phyloP scores from a whole-genome alignment of 2,797 vertebrate genomes.

The Otolemur crassicaudatus region DNA sequence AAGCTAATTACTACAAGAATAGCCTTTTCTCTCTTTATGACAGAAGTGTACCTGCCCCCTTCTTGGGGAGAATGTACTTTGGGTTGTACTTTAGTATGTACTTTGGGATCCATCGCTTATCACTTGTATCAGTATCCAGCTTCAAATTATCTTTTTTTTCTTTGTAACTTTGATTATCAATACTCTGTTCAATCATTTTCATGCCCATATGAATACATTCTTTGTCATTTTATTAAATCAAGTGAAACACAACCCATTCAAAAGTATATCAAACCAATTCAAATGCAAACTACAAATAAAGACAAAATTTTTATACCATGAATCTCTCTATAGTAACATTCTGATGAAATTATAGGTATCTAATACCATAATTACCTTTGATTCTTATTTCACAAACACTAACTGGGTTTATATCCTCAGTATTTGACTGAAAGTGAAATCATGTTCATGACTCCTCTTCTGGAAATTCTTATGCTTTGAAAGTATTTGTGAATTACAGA shows the following conservation, averaged over 20 bases:
- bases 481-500: background rate
- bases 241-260: background rate
- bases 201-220: too few species aligned
- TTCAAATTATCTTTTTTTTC: background rate
- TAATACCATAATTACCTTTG: background rate
- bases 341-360: background rate
- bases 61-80: background rate
- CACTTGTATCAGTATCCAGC: background rate
- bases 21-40: background rate
- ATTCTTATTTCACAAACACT: background rate
- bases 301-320: background rate
- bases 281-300: background rate
- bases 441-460: background rate
- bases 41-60: background rate
- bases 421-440: background rate
- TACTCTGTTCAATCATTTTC: background rate
- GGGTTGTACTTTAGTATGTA: background rate
- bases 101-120: background rate
- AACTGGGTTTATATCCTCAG: background rate
- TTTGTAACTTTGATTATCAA: background rate
- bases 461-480: background rate
- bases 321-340: background rate
- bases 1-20: background rate
- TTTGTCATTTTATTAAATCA: background rate
- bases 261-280: background rate